These are phyloP conservation scores for mouse (Mus musculus) DNA, from an alignment of 2,113 vertebrate species.

Conservation along the genomic window GRCm39 chr14:122585501-122586000, in stretches of 20 bases:
- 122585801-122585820: conserved; percentile 74
- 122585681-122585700: conserved; percentile 82
- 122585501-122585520: conserved; percentile 47
- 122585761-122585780: conserved; percentile 56
- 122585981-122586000: conserved; percentile 51
- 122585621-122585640: conserved; percentile 79
- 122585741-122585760: not conserved
- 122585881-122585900: not conserved
- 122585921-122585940: conserved; percentile 14
- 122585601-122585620: conserved; percentile 64
- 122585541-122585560: conserved; percentile 73
- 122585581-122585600: conserved; percentile 65
- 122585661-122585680: conserved; percentile 82
- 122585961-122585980: conserved; percentile 60
- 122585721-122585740: conserved; percentile 76
- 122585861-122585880: conserved; percentile 51
- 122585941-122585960: conserved; percentile 28
- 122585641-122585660: conserved; percentile 78
- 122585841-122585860: conserved; percentile 70
- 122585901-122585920: not conserved
- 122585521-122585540: conserved; percentile 67
- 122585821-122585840: conserved; percentile 65
- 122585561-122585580: conserved; percentile 65
- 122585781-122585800: conserved; percentile 66
- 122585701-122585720: conserved; percentile 73